phyloP scores from a whole-genome alignment of 2,113 vertebrate species.

The Lepidothrix coronata region DNA sequence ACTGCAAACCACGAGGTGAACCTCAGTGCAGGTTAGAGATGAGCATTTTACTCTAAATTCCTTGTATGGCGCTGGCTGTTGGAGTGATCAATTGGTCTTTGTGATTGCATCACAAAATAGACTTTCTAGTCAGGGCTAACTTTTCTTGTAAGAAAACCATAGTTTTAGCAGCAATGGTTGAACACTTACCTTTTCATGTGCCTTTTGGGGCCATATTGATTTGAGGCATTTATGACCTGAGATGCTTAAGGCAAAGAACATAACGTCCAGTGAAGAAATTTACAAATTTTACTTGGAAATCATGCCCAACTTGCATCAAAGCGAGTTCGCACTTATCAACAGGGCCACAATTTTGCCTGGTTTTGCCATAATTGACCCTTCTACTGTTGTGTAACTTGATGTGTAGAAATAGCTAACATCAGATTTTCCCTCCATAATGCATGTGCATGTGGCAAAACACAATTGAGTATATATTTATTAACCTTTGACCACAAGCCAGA shows the following conservation, averaged over 20 bases:
- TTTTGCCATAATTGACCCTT: neutral
- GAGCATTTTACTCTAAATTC: neutral
- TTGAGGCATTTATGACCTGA: neutral
- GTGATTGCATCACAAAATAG: neutral
- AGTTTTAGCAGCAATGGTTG: neutral
- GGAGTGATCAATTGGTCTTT: neutral
- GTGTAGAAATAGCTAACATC: neutral
- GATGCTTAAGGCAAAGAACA: neutral
- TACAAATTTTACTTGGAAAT: neutral
- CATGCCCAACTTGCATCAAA: neutral
- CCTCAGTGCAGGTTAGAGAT: neutral
- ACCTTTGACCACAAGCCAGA: neutral
- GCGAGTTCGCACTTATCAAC: neutral
- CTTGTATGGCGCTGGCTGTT: neutral
- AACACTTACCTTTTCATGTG: neutral
- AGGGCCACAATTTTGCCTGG: neutral
- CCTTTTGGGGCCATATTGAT: neutral
- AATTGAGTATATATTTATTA: neutral
- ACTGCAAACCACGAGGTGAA: neutral
- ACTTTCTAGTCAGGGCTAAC: neutral
- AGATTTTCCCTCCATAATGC: neutral
- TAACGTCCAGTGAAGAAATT: neutral
- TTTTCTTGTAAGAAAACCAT: neutral
- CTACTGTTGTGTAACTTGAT: neutral
- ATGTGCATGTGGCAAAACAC: fast-evolving